Percentiles rank a stretch among this genome's conserved stretches.
Conservation (phyloP, 2,888 invertebrate genomes). For the Lingula anatina region DNA sequence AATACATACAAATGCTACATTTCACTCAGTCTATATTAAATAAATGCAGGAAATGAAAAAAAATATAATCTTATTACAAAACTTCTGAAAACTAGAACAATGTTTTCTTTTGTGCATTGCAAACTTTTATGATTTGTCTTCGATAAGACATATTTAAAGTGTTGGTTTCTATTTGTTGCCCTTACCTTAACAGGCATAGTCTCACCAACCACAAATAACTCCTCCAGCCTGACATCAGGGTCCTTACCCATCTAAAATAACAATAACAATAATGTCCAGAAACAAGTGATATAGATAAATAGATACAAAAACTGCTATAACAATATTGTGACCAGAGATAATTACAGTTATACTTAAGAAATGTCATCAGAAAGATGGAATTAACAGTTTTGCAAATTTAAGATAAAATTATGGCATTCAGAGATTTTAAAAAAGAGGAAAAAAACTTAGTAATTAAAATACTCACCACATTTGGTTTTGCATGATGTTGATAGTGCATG, state of each 20-base stretch:
- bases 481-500: slow-evolving; percentile 52
- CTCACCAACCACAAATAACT: slow-evolving; percentile 46
- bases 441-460: no score
- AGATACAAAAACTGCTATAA: neutral
- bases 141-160: no score
- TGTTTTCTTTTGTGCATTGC: no score
- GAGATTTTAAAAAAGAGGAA: no score
- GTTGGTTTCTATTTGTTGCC: no score
- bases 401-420: no score
- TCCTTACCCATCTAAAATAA: slow-evolving; percentile 47
- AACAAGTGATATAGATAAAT: neutral
- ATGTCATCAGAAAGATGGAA: no score
- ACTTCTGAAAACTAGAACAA: neutral
- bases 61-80: neutral
- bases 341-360: neutral
- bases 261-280: slow-evolving; percentile 2
- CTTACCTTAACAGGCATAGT: slow-evolving; percentile 41
- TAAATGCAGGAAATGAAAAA: neutral
- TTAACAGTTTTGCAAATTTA: no score
- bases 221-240: slow-evolving; percentile 48
- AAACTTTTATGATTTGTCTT: no score
- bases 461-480: slow-evolving; percentile 52
- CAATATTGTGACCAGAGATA: neutral
- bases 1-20: neutral
- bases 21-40: neutral